phyloP scores from a whole-genome alignment of 1,140 invertebrate genomes.

The Glomeris maerens region DNA sequence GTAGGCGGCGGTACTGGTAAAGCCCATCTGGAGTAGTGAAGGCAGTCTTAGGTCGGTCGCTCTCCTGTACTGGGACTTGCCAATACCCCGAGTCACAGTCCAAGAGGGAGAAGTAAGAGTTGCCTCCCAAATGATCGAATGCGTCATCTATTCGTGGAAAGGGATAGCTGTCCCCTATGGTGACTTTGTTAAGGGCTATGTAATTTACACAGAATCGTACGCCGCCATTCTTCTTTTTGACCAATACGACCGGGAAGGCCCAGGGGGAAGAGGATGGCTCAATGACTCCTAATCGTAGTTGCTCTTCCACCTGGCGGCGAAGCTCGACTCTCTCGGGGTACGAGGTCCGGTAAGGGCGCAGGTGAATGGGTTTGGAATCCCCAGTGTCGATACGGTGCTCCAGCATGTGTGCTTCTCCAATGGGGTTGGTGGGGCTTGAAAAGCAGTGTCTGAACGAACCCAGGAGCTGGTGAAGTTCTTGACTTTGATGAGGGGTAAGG shows the following conservation, averaged over 20 bases:
- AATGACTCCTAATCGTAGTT: too few species aligned
- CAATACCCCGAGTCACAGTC: neutral
- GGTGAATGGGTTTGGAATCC: conserved; percentile 9
- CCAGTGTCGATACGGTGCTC: conserved; percentile 16
- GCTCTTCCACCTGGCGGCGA: conserved; percentile 15
- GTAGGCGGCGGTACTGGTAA: neutral
- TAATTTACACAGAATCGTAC: conserved; percentile 13
- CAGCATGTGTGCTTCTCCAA: too few species aligned
- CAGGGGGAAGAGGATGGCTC: too few species aligned
- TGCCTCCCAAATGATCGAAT: neutral
- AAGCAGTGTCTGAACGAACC: too few species aligned
- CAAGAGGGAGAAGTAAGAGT: neutral
- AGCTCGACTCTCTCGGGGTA: conserved; percentile 12
- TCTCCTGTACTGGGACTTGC: neutral
- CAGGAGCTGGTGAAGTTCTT: too few species aligned
- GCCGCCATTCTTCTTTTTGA: too few species aligned
- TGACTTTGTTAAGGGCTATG: conserved; percentile 14
- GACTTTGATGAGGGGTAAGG: too few species aligned
- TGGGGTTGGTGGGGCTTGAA: too few species aligned
- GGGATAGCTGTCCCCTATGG: conserved; percentile 12
- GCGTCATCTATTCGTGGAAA: neutral
- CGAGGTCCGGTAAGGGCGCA: conserved; percentile 10
- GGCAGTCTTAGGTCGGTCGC: conserved; percentile 6
- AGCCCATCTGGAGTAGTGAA: neutral
- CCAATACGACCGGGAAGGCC: too few species aligned